Conservation (phyloP, 1,140 invertebrate species). For the Pentalonia nigronervosa region DNA sequence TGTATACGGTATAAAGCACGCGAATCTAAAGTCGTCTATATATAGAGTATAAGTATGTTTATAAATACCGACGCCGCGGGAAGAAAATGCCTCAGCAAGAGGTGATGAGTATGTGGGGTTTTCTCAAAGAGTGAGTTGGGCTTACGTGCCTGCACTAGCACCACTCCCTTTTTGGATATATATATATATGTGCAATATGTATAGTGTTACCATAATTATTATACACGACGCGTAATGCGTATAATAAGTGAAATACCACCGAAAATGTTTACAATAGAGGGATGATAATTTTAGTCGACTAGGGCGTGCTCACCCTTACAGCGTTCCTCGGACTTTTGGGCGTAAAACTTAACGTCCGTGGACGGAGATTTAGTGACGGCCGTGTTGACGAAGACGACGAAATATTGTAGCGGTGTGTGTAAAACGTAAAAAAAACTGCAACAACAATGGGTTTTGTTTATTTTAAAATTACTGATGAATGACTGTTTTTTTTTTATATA, state of each 20-base stretch:
- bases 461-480: constrained; percentile 13
- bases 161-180: not conserved
- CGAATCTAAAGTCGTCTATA: not conserved
- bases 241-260: not conserved
- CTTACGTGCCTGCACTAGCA: not conserved
- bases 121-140: not conserved
- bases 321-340: not conserved
- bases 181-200: too few species aligned
- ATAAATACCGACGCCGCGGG: too few species aligned
- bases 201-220: not conserved
- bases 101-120: not conserved
- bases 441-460: constrained; percentile 29
- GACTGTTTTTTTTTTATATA: too few species aligned
- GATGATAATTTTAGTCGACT: not conserved
- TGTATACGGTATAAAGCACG: not conserved
- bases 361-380: not conserved
- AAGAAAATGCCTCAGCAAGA: not conserved
- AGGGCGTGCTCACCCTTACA: not conserved
- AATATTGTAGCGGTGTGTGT: not conserved
- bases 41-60: not conserved
- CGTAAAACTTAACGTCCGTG: not conserved
- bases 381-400: not conserved
- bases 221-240: not conserved
- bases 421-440: not conserved
- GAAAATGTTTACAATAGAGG: not conserved